Conservation (phyloP, 2,888 invertebrate genomes). For the Xestia c-nigrum region DNA sequence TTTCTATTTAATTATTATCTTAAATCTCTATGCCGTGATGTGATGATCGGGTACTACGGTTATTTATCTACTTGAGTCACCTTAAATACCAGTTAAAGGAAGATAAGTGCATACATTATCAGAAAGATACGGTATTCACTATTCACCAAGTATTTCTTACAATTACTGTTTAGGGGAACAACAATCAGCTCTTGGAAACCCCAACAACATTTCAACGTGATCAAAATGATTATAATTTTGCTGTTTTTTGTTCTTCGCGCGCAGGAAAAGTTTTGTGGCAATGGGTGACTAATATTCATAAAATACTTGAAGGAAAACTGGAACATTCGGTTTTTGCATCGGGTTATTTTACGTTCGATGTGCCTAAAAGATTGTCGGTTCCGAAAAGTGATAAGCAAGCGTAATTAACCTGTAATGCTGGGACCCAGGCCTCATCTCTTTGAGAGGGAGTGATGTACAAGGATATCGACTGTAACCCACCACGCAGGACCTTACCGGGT, state of each 20-base stretch:
- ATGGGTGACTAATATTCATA: not conserved
- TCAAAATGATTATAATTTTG: not conserved
- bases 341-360: not conserved
- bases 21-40: too few species aligned
- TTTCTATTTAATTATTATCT: not conserved
- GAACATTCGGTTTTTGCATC: not conserved
- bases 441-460: too few species aligned
- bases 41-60: not conserved
- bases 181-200: not conserved
- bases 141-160: constrained; percentile 8
- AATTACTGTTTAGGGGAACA: not conserved
- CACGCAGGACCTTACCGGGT: not conserved
- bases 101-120: not conserved
- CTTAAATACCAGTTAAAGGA: not conserved
- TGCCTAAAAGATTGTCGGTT: not conserved
- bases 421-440: not conserved
- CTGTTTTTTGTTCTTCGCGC: too few species aligned
- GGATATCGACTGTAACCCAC: not conserved
- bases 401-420: not conserved
- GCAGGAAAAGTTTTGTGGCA: not conserved
- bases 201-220: not conserved
- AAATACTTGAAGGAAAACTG: not conserved
- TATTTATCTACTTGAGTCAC: not conserved
- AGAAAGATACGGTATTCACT: not conserved
- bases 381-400: not conserved